Conservation (phyloP, 2,113 vertebrate genomes). For the Hemicordylus capensis region DNA sequence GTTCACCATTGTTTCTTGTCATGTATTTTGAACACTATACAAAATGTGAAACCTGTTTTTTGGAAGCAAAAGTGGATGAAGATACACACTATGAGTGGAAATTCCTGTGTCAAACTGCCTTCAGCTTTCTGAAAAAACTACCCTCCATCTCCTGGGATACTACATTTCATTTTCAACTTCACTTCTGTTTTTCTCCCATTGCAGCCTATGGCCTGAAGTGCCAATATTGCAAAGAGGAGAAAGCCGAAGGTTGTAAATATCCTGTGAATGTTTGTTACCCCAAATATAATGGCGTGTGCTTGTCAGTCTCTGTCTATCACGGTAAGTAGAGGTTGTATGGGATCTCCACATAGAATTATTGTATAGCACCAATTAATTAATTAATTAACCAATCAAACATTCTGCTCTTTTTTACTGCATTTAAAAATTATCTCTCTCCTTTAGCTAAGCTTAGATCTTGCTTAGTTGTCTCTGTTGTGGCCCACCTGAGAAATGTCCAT, state of each 20-base stretch:
- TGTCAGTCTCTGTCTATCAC: background rate
- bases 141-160: background rate
- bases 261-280: background rate
- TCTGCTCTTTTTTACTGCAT: background rate
- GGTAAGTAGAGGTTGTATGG: background rate
- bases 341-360: background rate
- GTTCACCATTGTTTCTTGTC: background rate
- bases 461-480: background rate
- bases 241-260: rapidly evolving
- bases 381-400: no score
- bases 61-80: background rate
- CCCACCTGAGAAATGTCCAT: no score
- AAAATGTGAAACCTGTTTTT: background rate
- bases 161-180: background rate
- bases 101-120: background rate
- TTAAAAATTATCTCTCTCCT: background rate
- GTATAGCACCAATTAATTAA: background rate
- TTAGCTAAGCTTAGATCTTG: background rate
- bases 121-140: background rate
- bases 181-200: background rate
- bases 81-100: background rate
- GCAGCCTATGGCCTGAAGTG: background rate
- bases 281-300: background rate
- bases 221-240: background rate
- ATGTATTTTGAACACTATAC: background rate